Base-by-base conservation (phyloP, 92 coral and sea anemone genomes). In the Phenganax subtilis region DNA sequence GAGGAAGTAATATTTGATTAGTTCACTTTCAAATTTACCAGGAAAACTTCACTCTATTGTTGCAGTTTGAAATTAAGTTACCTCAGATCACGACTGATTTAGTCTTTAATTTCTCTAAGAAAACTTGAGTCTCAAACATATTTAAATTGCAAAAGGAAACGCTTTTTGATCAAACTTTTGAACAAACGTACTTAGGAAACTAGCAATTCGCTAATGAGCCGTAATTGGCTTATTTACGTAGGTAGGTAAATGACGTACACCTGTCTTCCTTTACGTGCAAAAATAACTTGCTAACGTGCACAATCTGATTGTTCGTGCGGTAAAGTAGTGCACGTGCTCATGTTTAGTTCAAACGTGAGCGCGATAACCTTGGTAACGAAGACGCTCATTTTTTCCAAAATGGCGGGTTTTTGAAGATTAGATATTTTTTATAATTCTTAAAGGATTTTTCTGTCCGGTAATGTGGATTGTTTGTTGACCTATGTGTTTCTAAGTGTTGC, bases 361-460 rank as follows among this genome's bases (percentile, higher is more conserved):
- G 29, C 73, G 73, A 68, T 30, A 68, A 16, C 73, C 73, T 68
- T 68, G 73, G 73, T 68, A 68, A 68, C 73, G 73, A 28, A 17
- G 73, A 68, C 73, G 73, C 73, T 68, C 12, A 29, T 68, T 30
- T 37, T 17, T n/a, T 28, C 47, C 73, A 68, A 68, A 3, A 68
- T 68, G 73, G 73, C 73, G 53, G 73, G 0, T 53, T 12, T 6
- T 28, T 37, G 52, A 64, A 64, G 47, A 37, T 5, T 37, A 5
- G 47, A 37, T 37, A 37, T 37, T 37, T 37, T 37, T 37, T 37
- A 37, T 37, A 37, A 1, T 37, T 37, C 47, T 37, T 37, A 37
- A 37, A 37, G 47, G 47, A 1, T 37, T 37, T 37, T 37, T 37
- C 47, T 37, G 47, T 37, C 5, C 2, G 47, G 47, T 37, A 5